Percentiles rank a stretch among this genome's conserved stretches.
These are phyloP conservation scores for Polydrusus tereticollis DNA, from an alignment of 2,888 invertebrate genomes.

Conservation along the genomic window DNA sequence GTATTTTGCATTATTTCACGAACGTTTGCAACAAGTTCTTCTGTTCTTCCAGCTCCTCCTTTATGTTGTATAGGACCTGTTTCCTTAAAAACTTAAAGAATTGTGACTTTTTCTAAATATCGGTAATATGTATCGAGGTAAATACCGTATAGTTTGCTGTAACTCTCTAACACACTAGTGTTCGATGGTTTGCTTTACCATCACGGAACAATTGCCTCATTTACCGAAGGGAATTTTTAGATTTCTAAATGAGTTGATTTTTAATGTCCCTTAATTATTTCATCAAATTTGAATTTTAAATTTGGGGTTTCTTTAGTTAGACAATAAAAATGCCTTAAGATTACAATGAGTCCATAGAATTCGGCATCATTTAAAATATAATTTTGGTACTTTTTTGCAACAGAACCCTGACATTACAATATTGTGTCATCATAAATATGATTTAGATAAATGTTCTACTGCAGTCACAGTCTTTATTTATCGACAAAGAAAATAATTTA, in stretches of 20 bases:
- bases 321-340: neutral
- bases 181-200: constrained; percentile 22
- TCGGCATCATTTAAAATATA: neutral
- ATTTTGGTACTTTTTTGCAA: too few species aligned
- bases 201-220: constrained; percentile 35
- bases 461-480: neutral
- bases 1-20: too few species aligned
- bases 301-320: neutral
- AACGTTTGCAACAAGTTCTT: too few species aligned
- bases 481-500: neutral
- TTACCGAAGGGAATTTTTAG: constrained; percentile 26
- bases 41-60: too few species aligned
- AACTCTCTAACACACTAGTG: constrained; percentile 8
- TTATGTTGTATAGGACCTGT: too few species aligned
- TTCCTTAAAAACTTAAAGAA: too few species aligned
- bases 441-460: neutral
- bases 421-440: too few species aligned
- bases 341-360: too few species aligned
- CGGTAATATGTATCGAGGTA: neutral
- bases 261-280: constrained; percentile 33
- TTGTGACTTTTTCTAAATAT: neutral
- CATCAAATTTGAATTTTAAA: constrained; percentile 34
- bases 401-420: too few species aligned
- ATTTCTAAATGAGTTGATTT: constrained; percentile 36
- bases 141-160: neutral